Conservation (phyloP, 2,888 invertebrate genomes). For the Aphelenchoides bicaudatus region DNA sequence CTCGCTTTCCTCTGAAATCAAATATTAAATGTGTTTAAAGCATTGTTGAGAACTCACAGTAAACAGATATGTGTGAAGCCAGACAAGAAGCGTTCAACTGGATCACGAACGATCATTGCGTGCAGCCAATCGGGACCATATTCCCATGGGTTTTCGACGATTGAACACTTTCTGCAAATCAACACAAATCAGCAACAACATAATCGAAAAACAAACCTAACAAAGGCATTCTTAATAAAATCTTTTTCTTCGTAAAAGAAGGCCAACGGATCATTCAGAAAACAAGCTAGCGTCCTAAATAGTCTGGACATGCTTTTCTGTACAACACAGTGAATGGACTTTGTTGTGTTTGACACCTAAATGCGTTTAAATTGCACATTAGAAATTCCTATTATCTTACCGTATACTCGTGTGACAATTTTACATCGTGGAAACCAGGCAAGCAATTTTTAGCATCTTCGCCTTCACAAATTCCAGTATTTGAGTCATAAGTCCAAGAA, state of each 20-base stretch:
- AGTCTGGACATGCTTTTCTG: conserved; percentile 3
- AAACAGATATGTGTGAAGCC: conserved; percentile 9
- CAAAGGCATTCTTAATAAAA: not conserved
- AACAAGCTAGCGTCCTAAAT: not conserved
- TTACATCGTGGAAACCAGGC: not conserved
- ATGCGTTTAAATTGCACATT: too few species aligned
- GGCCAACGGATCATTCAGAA: conserved; percentile 3
- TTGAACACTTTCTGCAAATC: too few species aligned
- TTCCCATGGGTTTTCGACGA: too few species aligned
- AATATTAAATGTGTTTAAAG: not conserved
- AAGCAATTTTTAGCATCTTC: conserved; percentile 8
- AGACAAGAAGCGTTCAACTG: not conserved
- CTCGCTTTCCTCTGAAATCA: not conserved
- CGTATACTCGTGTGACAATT: not conserved
- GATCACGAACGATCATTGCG: conserved; percentile 6
- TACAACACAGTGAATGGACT: not conserved
- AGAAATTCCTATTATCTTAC: too few species aligned
- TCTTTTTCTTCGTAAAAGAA: conserved; percentile 8
- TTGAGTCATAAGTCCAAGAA: not conserved
- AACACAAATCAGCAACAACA: too few species aligned
- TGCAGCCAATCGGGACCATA: not conserved
- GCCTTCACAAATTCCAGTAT: conserved; percentile 10
- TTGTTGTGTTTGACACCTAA: not conserved
- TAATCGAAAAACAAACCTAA: too few species aligned
- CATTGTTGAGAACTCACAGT: not conserved